Percentiles rank a stretch among this genome's conserved stretches.
phyloP scores from a whole-genome alignment of 2,113 vertebrate species.

The Helogale parvula region DNA sequence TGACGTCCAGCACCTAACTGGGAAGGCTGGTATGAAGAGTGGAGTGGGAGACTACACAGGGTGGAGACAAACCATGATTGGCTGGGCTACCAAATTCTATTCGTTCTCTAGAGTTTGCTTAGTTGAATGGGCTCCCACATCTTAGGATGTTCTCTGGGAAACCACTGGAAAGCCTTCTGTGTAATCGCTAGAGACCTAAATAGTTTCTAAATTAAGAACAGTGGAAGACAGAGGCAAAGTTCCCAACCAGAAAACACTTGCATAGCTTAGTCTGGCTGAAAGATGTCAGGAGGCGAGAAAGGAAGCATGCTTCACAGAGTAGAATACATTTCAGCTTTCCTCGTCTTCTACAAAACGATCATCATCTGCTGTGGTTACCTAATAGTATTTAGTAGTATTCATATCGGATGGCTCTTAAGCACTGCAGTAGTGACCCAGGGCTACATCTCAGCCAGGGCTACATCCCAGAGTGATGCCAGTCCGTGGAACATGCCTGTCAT shows the following conservation, averaged over 20 bases:
- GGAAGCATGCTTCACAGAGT: neutral
- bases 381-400: neutral
- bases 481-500: neutral
- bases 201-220: slow-evolving; percentile 16
- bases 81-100: neutral
- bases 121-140: neutral
- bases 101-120: neutral
- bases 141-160: neutral
- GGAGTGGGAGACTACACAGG: neutral
- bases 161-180: neutral
- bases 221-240: neutral
- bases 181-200: neutral
- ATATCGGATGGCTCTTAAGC: neutral
- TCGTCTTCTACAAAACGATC: neutral
- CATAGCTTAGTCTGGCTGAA: neutral
- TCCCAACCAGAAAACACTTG: neutral
- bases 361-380: neutral
- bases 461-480: neutral
- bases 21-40: neutral
- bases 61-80: neutral
- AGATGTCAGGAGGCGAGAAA: neutral
- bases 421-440: neutral
- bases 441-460: neutral
- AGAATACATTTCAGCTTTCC: neutral
- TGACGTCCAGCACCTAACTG: neutral